phyloP scores from a whole-genome alignment of 2,797 vertebrate genomes.

The Strix occidentalis region DNA sequence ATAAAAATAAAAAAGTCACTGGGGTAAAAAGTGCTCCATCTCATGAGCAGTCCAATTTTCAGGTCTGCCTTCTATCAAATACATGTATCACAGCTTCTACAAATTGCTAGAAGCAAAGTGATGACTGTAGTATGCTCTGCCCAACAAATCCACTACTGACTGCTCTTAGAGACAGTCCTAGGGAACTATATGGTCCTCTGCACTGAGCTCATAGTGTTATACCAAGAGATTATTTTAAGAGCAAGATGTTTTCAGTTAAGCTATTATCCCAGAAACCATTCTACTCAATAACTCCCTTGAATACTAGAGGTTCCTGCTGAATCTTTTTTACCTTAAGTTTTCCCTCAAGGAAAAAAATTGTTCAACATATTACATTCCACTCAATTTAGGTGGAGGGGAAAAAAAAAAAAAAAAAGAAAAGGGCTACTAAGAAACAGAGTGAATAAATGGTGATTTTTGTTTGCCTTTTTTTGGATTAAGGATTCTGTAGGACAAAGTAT shows the following conservation, averaged over 20 bases:
- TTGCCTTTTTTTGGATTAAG: background rate
- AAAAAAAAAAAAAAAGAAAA: background rate
- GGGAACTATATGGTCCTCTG: background rate
- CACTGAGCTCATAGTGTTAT: fast-evolving
- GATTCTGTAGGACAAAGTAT: fast-evolving
- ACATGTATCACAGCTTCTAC: background rate
- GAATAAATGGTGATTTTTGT: background rate
- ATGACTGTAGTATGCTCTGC: background rate
- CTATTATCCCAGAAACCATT: background rate
- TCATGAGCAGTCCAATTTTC: background rate
- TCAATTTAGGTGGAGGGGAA: background rate
- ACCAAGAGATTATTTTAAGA: background rate
- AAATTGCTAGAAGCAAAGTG: background rate
- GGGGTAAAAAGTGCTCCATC: background rate
- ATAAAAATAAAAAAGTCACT: background rate
- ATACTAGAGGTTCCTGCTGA: background rate
- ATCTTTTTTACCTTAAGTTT: background rate
- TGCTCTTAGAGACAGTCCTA: background rate
- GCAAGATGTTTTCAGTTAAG: background rate
- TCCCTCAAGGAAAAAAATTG: background rate
- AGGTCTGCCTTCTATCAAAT: background rate
- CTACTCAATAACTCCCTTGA: background rate
- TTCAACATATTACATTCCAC: background rate
- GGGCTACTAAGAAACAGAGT: background rate
- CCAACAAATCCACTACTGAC: background rate